Percentiles rank a stretch among this genome's conserved stretches.
Evolutionary conservation across 1,140 invertebrate species (phyloP).

Genomic region (Hylyphantes graminicola): DNA sequence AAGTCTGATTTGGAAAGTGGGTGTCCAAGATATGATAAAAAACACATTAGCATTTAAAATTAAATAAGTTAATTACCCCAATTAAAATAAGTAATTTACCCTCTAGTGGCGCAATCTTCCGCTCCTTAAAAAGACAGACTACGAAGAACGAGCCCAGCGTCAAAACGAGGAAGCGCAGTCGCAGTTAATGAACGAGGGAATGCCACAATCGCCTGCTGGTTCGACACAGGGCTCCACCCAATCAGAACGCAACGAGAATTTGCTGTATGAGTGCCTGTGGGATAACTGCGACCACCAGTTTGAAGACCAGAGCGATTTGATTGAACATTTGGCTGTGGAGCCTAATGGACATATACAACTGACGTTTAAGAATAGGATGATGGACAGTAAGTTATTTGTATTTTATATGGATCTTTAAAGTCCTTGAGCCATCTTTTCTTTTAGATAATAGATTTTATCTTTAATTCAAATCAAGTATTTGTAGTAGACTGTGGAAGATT

Average conservation of each 20-base stretch:
- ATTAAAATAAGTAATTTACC: too few relatives aligned
- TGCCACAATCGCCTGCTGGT: slow-evolving; percentile 59
- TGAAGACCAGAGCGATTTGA: slow-evolving; percentile 87
- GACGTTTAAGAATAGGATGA: slow-evolving; percentile 57
- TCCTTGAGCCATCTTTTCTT: not conserved
- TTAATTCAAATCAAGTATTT: too few relatives aligned
- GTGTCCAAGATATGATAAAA: too few relatives aligned
- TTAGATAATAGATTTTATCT: not conserved
- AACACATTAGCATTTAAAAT: too few relatives aligned
- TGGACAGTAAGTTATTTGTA: slow-evolving; percentile 16
- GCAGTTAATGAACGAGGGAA: slow-evolving; percentile 59
- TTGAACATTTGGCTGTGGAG: slow-evolving; percentile 88
- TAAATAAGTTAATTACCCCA: too few relatives aligned
- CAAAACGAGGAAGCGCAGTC: slow-evolving; percentile 82
- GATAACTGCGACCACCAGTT: slow-evolving; percentile 91
- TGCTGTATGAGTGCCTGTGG: slow-evolving; percentile 90
- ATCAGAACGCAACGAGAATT: slow-evolving; percentile 64
- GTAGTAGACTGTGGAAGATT: too few relatives aligned
- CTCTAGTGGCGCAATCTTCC: slow-evolving; percentile 89
- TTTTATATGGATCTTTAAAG: not conserved
- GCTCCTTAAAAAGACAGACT: slow-evolving; percentile 87
- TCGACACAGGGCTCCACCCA: slow-evolving; percentile 53
- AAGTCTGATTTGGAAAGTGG: too few relatives aligned
- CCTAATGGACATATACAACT: slow-evolving; percentile 71
- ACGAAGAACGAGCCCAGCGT: slow-evolving; percentile 89